Percentiles rank a stretch among this genome's conserved stretches.
Evolutionary conservation across 1,140 invertebrate species (phyloP).

Genomic region (Papilio aristodemus): DNA sequence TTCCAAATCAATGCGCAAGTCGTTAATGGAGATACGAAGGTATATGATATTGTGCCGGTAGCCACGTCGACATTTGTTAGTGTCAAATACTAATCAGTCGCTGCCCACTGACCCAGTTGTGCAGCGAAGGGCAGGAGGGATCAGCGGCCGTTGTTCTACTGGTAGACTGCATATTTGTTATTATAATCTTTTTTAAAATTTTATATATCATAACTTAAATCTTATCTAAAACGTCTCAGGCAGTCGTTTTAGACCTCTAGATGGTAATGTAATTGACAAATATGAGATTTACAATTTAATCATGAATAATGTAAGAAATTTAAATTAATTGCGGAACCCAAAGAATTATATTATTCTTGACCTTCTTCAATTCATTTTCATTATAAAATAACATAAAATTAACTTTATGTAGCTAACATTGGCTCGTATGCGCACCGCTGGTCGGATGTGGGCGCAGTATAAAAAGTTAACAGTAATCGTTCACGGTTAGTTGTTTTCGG

Average conservation of each 20-base stretch:
- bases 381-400: background rate
- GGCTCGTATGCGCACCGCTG: conserved; percentile 1
- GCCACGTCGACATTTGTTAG: conserved; percentile 1
- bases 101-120: background rate
- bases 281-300: no score
- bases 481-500: conserved; percentile 34
- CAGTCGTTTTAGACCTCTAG: no score
- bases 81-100: background rate
- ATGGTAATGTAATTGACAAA: no score
- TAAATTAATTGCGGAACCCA: background rate
- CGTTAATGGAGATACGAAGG: background rate
- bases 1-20: conserved; percentile 6
- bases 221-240: no score
- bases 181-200: no score
- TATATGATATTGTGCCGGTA: conserved; percentile 13
- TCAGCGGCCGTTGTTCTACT: background rate
- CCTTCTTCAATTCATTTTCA: background rate
- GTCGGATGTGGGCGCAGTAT: conserved; percentile 20
- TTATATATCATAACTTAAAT: no score
- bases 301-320: background rate
- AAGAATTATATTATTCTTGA: background rate
- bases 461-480: conserved; percentile 29
- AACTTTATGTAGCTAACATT: background rate
- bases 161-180: no score
- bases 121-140: background rate